Percentiles rank a stretch among this genome's conserved stretches.
phyloP scores from a whole-genome alignment of 2,113 vertebrate genomes.

The rat (Rattus norvegicus) region DNA sequence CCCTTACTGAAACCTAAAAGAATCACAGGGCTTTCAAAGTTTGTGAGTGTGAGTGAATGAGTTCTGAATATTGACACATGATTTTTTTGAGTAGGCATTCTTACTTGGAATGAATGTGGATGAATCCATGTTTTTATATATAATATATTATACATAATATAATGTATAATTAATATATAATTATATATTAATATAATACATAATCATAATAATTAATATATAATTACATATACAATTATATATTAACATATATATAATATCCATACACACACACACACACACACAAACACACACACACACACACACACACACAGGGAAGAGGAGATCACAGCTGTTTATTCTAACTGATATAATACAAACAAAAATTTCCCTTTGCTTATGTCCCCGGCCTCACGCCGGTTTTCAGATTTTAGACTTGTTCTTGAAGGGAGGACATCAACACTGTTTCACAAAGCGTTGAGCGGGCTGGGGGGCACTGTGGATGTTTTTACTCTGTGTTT shows the following conservation, averaged over 20 bases:
- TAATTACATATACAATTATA: too few species aligned
- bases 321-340: neutral
- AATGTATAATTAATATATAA: neutral
- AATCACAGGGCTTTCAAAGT: neutral
- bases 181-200: neutral
- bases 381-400: neutral
- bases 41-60: neutral
- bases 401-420: neutral
- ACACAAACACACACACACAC: neutral
- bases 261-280: neutral
- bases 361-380: constrained; percentile 6
- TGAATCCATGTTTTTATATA: neutral
- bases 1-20: neutral
- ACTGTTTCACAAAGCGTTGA: neutral
- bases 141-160: too few species aligned
- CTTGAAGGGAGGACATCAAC: neutral
- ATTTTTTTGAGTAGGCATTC: neutral
- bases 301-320: neutral
- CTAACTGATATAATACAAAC: neutral
- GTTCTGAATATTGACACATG: neutral
- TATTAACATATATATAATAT: too few species aligned
- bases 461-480: neutral
- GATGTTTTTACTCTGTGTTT: neutral
- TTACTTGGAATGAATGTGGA: neutral
- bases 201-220: too few species aligned